A percentile compares a stretch with the other conserved stretches of the same genome.
phyloP scores from a whole-genome alignment of 2,888 invertebrate species.

The Smittia sp. region DNA sequence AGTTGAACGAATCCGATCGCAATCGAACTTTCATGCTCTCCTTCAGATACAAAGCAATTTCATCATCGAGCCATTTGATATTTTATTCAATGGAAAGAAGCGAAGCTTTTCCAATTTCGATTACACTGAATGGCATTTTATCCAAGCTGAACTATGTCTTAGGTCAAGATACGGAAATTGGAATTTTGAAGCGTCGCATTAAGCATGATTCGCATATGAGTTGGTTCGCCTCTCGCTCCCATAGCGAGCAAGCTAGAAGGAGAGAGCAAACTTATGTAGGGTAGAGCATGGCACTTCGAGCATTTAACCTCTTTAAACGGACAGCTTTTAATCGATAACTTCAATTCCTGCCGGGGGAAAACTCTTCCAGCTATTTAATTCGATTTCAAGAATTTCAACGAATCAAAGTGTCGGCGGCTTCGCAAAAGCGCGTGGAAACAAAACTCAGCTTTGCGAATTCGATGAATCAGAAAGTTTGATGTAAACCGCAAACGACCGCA shows the following conservation, averaged over 20 bases:
- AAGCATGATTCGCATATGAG: constrained; percentile 11
- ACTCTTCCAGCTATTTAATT: not conserved
- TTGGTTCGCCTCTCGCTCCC: not conserved
- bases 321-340: not conserved
- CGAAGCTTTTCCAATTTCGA: not conserved
- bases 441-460: too few species aligned
- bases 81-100: not conserved
- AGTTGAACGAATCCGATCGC: too few species aligned
- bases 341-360: not conserved
- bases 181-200: constrained; percentile 28
- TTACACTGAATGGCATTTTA: not conserved
- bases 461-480: too few species aligned
- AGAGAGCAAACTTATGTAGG: not conserved
- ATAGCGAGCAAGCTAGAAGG: not conserved
- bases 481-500: too few species aligned
- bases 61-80: not conserved
- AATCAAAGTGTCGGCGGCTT: too few species aligned
- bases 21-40: too few species aligned
- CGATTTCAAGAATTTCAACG: too few species aligned
- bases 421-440: too few species aligned
- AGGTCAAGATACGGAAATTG: constrained; percentile 39
- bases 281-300: not conserved
- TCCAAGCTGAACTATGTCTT: constrained; percentile 17
- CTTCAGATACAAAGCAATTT: not conserved
- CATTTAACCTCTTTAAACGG: not conserved